These are phyloP conservation scores for Pantelozetes paolii DNA, from an alignment of 2,888 invertebrate species.

Conservation along the genomic window DNA sequence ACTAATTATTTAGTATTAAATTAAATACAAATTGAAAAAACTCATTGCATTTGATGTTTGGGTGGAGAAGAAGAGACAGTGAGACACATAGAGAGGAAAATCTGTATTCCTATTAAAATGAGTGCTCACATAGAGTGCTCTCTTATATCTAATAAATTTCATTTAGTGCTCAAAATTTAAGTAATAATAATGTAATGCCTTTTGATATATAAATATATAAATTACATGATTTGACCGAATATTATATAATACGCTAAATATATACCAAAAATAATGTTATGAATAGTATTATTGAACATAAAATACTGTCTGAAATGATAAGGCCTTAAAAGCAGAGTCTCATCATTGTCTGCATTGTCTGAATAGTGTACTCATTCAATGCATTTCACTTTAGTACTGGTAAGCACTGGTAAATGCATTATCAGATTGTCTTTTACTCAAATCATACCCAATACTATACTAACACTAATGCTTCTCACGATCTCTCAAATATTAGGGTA, in stretches of 20 bases:
- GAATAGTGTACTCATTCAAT: neutral
- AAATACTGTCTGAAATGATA: constrained; percentile 15
- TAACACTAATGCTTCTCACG: neutral
- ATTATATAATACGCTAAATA: constrained; percentile 10
- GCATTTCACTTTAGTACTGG: neutral
- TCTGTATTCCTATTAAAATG: constrained; percentile 1
- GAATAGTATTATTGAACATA: constrained; percentile 4
- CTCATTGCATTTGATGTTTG: constrained; percentile 27
- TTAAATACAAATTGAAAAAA: neutral
- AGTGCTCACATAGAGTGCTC: no score
- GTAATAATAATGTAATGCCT: no score
- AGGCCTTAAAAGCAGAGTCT: constrained; percentile 30
- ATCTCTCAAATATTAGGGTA: neutral
- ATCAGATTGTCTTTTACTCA: constrained; percentile 27
- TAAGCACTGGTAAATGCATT: constrained; percentile 12
- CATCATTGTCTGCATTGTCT: neutral
- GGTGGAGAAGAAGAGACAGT: no score
- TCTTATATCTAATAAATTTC: constrained; percentile 7
- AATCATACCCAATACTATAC: neutral
- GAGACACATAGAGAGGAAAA: neutral
- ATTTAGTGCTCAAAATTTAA: constrained; percentile 24
- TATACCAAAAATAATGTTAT: neutral
- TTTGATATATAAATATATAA: constrained; percentile 31
- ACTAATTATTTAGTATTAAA: constrained; percentile 11
- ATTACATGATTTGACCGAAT: constrained; percentile 29